These are phyloP conservation scores for Eupithecia vulgata DNA, from an alignment of 2,888 invertebrate species.

Conservation along the genomic window DNA sequence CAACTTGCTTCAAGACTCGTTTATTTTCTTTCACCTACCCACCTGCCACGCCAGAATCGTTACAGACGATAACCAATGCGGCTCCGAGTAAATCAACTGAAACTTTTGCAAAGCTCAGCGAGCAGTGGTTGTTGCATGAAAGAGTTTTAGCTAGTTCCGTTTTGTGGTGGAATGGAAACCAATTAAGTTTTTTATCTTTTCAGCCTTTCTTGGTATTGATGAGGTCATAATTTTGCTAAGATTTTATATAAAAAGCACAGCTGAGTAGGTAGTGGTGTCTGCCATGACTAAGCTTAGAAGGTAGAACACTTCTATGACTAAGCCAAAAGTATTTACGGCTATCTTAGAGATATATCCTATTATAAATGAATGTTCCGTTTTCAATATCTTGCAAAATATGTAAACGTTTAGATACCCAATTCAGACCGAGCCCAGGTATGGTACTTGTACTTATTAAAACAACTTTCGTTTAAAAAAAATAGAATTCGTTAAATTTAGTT, in stretches of 20 bases:
- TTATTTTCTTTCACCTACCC: slow-evolving; percentile 70
- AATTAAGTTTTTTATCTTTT: slow-evolving; percentile 46
- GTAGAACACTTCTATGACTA: not conserved
- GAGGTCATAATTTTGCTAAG: slow-evolving; percentile 56
- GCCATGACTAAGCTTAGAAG: not conserved
- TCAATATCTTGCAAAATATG: not conserved
- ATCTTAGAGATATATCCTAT: not conserved
- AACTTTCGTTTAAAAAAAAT: too few species aligned
- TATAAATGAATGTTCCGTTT: not conserved
- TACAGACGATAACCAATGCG: slow-evolving; percentile 47
- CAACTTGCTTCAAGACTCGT: slow-evolving; percentile 57
- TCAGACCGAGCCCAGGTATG: too few species aligned
- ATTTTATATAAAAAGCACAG: slow-evolving; percentile 8
- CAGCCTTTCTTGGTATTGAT: slow-evolving; percentile 49
- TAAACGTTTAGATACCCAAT: not conserved
- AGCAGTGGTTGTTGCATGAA: slow-evolving; percentile 21
- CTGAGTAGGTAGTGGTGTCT: not conserved
- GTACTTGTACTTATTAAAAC: too few species aligned
- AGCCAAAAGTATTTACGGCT: not conserved
- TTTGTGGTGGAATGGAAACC: slow-evolving; percentile 41
- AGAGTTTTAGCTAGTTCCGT: slow-evolving; percentile 1
- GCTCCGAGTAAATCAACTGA: slow-evolving; percentile 5
- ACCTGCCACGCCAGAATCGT: slow-evolving; percentile 57
- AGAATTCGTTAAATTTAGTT: too few species aligned
- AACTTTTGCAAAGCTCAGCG: slow-evolving; percentile 3